A percentile compares a stretch with the other conserved stretches of the same genome.
Evolutionary conservation across 2,797 vertebrate genomes (phyloP).

Genomic region (Nannoperca obscura): DNA sequence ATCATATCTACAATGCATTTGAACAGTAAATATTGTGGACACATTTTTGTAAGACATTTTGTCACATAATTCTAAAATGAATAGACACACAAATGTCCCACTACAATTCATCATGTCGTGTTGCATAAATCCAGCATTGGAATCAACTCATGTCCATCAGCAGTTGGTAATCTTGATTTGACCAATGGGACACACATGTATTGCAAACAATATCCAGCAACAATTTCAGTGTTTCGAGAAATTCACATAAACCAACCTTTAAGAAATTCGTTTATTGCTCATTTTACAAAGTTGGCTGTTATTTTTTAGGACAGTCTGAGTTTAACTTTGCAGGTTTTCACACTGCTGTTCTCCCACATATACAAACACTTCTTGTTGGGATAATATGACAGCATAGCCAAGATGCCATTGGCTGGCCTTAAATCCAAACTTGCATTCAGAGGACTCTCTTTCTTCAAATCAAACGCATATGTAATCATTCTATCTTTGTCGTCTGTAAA

Average conservation of each 20-base stretch:
- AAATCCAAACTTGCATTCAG: constrained; percentile 85
- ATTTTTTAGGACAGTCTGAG: constrained; percentile 66
- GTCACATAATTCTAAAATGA: neutral
- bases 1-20: neutral
- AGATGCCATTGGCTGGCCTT: constrained; percentile 80
- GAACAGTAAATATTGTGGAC: neutral
- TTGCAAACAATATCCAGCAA: constrained; percentile 14
- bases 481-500: constrained; percentile 89
- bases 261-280: constrained; percentile 13
- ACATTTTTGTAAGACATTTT: neutral
- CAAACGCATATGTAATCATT: constrained; percentile 89
- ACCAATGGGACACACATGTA: neutral
- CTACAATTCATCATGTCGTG: neutral
- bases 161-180: neutral
- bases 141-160: neutral
- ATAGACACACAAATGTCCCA: neutral
- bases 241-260: neutral
- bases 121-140: neutral
- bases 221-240: neutral
- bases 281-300: constrained; percentile 1
- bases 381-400: constrained; percentile 93
- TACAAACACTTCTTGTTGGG: constrained; percentile 85
- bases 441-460: constrained; percentile 84
- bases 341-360: constrained; percentile 89
- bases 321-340: constrained; percentile 87